Evolutionary conservation across 2,113 vertebrate genomes (phyloP).

Genomic region (Phyllopteryx taeniolatus): DNA sequence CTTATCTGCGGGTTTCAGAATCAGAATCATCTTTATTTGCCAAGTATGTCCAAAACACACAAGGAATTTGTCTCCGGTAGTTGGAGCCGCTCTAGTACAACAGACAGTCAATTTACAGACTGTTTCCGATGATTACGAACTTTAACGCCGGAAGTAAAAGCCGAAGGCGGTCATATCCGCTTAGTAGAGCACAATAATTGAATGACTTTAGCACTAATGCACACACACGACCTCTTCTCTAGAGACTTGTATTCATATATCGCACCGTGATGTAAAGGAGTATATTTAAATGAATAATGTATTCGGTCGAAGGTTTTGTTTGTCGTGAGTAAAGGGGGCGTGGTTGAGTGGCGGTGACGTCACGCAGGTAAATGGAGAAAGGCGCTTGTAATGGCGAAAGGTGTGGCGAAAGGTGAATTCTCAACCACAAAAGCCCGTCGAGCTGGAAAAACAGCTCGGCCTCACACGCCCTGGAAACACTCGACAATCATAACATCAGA

Average conservation of each 20-base stretch:
- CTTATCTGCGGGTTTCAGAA: neutral
- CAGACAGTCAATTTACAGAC: no score
- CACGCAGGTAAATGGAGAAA: conserved; percentile 28
- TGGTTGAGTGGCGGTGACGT: conserved; percentile 49
- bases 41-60: no score
- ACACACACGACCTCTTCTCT: no score
- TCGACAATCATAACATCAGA: neutral
- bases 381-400: conserved; percentile 18
- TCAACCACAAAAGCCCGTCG: conserved; percentile 45
- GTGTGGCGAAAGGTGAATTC: conserved; percentile 45
- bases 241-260: neutral
- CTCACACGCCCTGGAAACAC: conserved; percentile 6
- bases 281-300: neutral
- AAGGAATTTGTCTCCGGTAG: no score
- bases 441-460: conserved; percentile 48
- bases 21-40: no score
- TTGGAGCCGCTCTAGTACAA: no score
- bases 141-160: neutral
- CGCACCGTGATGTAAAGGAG: neutral
- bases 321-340: neutral
- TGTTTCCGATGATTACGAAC: neutral
- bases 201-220: neutral
- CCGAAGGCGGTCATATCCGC: no score
- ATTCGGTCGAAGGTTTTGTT: neutral
- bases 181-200: neutral